Percentiles rank a stretch among this genome's conserved stretches.
phyloP scores from a whole-genome alignment of 2,797 vertebrate genomes.

The Crocodylus rhombifer region DNA sequence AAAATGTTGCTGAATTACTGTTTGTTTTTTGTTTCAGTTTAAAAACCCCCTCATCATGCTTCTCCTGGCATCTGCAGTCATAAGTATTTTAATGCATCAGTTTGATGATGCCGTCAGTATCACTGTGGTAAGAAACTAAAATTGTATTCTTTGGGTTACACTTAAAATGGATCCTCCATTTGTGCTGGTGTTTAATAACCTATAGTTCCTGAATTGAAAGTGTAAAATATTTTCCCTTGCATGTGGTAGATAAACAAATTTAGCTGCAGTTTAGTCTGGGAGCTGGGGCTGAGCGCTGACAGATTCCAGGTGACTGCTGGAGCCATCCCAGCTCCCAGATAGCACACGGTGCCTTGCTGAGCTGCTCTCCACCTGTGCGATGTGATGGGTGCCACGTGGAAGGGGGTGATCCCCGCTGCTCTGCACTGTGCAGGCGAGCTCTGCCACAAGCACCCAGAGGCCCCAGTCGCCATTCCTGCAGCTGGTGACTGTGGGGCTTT shows the following conservation, averaged over 20 bases:
- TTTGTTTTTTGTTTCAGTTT: conserved; percentile 87
- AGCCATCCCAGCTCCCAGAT: too few species aligned
- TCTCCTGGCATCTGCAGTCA: conserved; percentile 96
- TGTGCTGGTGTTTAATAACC: background rate
- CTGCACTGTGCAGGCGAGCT: too few species aligned
- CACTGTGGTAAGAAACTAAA: conserved; percentile 90
- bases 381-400: too few species aligned
- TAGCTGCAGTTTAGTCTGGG: too few species aligned
- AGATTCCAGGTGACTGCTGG: too few species aligned
- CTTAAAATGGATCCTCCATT: background rate
- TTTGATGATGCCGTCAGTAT: conserved; percentile 99
- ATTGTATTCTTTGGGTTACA: background rate
- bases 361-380: too few species aligned
- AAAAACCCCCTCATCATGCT: conserved; percentile 98
- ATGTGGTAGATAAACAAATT: background rate
- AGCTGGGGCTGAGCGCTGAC: too few species aligned
- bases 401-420: too few species aligned
- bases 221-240: background rate
- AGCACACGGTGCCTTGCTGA: too few species aligned
- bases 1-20: conserved; percentile 46
- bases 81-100: conserved; percentile 97
- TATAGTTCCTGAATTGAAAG: background rate
- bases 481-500: too few species aligned
- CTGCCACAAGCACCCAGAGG: too few species aligned
- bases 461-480: too few species aligned